Evolutionary conservation across 2,888 invertebrate species (phyloP).

Genomic region (Drosophila fulvimacula): DNA sequence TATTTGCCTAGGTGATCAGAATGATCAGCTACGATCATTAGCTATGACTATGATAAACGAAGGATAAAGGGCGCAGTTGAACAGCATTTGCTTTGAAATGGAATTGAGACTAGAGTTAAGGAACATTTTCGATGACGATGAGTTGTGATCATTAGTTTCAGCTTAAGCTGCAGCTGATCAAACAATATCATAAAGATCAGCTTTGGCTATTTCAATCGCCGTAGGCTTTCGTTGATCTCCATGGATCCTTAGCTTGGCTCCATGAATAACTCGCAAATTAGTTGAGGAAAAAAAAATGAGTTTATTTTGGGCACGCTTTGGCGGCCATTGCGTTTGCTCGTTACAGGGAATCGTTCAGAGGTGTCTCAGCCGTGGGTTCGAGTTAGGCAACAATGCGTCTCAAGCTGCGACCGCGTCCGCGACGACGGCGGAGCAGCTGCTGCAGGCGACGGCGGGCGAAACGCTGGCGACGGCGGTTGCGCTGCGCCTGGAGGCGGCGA

Average conservation of each 20-base stretch:
- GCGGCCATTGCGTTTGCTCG: conserved; percentile 36
- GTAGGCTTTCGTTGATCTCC: too few relatives aligned
- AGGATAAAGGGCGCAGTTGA: too few relatives aligned
- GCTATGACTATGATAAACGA: too few relatives aligned
- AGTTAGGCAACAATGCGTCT: background rate
- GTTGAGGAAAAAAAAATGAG: conserved; percentile 26
- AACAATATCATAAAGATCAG: too few relatives aligned
- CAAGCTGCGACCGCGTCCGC: conserved; percentile 43
- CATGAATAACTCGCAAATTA: background rate
- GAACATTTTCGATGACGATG: background rate
- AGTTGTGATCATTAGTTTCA: background rate
- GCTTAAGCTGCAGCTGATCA: too few relatives aligned
- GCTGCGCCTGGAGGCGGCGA: conserved; percentile 40
- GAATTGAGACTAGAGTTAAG: too few relatives aligned
- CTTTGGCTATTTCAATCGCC: too few relatives aligned
- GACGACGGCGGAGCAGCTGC: conserved; percentile 52
- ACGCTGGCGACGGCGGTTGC: conserved; percentile 52
- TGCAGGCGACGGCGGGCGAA: conserved; percentile 48
- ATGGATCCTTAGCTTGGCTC: background rate
- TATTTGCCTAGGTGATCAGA: too few relatives aligned
- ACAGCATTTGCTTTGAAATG: too few relatives aligned
- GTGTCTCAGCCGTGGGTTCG: background rate
- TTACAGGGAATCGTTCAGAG: conserved; percentile 18
- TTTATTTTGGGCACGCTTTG: conserved; percentile 47
- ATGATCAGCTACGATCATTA: too few relatives aligned